phyloP scores from a whole-genome alignment of 2,888 invertebrate species.

The Catocala nupta region DNA sequence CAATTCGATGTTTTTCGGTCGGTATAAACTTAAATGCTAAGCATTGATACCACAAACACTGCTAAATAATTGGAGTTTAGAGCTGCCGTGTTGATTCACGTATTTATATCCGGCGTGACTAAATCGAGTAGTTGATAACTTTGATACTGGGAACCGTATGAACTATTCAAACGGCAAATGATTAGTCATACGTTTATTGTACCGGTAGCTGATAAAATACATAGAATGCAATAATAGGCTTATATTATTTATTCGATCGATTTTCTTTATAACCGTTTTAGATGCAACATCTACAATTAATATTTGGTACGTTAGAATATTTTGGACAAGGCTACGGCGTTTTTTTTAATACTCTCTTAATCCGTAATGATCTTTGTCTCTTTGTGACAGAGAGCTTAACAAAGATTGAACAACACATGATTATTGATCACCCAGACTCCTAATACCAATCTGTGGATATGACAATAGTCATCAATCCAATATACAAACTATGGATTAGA shows the following conservation, averaged over 20 bases:
- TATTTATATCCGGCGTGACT: constrained; percentile 58
- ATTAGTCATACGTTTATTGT: constrained; percentile 47
- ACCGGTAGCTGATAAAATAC: constrained; percentile 27
- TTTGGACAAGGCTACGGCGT: too few relatives aligned
- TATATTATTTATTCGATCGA: constrained; percentile 9
- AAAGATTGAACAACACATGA: too few relatives aligned
- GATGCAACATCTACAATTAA: background rate
- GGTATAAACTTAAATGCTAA: too few relatives aligned
- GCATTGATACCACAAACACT: background rate
- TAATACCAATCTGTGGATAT: too few relatives aligned
- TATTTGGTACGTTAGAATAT: too few relatives aligned
- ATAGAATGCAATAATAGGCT: constrained; percentile 17
- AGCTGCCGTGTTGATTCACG: constrained; percentile 58
- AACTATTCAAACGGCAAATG: constrained; percentile 52
- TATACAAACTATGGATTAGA: too few relatives aligned
- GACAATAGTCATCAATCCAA: too few relatives aligned
- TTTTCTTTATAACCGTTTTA: constrained; percentile 4
- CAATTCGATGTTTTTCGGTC: too few relatives aligned
- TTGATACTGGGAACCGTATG: constrained; percentile 48
- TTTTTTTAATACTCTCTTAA: too few relatives aligned
- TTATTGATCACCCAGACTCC: too few relatives aligned
- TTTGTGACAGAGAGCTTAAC: too few relatives aligned
- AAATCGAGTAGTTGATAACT: constrained; percentile 58
- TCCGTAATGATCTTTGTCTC: too few relatives aligned
- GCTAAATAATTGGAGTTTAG: constrained; percentile 2